Evolutionary conservation across 1,140 invertebrate species (phyloP).

Genomic region (Lordiphosa mommai): DNA sequence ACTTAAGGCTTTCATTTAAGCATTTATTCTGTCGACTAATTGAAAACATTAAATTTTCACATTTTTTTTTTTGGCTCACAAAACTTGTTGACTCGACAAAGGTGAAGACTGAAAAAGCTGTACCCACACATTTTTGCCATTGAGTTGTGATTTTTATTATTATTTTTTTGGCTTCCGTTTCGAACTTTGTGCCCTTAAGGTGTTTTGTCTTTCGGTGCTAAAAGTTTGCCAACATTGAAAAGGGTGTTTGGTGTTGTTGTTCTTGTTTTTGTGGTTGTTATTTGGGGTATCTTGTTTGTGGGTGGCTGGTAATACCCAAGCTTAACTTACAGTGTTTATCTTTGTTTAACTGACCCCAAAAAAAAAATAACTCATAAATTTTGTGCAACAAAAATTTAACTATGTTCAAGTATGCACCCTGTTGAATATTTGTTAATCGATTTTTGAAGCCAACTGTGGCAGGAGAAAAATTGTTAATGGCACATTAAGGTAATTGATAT

Average conservation of each 20-base stretch:
- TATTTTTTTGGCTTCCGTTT: constrained; percentile 33
- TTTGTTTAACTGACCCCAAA: constrained; percentile 41
- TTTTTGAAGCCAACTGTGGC: background rate
- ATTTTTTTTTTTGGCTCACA: constrained; percentile 13
- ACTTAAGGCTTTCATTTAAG: background rate
- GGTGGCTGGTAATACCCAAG: constrained; percentile 24
- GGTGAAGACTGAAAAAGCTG: background rate
- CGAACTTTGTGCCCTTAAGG: constrained; percentile 25
- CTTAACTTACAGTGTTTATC: constrained; percentile 51
- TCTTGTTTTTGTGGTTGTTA: constrained; percentile 17
- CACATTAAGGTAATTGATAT: constrained; percentile 9
- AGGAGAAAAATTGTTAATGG: background rate
- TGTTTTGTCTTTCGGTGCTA: constrained; percentile 30
- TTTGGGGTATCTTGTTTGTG: background rate
- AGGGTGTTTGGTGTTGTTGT: constrained; percentile 25
- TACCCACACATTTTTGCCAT: constrained; percentile 11
- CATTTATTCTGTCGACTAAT: constrained; percentile 43
- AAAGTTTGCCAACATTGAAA: constrained; percentile 30
- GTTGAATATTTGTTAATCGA: background rate
- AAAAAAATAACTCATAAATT: constrained; percentile 67
- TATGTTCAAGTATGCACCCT: background rate
- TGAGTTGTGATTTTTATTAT: constrained; percentile 44
- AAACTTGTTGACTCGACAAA: constrained; percentile 6
- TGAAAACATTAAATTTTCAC: constrained; percentile 58
- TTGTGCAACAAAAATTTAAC: constrained; percentile 2